These are phyloP conservation scores for Cynopterus sphinx DNA, from an alignment of 2,797 vertebrate genomes.

Conservation along the genomic window DNA sequence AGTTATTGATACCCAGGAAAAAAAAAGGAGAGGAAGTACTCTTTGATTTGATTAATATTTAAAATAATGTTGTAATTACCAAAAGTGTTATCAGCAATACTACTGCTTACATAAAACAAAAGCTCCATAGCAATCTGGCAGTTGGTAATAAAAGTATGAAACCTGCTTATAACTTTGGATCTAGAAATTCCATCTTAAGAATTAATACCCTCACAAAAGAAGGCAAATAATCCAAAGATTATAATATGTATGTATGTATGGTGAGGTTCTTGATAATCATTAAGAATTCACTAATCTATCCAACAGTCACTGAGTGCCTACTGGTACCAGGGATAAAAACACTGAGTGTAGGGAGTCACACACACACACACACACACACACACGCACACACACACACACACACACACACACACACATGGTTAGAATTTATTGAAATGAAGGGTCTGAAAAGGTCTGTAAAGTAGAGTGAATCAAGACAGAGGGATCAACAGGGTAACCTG, in stretches of 20 bases:
- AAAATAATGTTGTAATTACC: neutral
- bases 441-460: neutral
- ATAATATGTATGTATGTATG: neutral
- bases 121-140: neutral
- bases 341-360: neutral
- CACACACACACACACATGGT: neutral
- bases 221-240: neutral
- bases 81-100: neutral
- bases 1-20: neutral
- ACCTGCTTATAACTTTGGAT: constrained; percentile 7
- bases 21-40: neutral
- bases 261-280: neutral
- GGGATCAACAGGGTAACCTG: neutral
- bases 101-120: neutral
- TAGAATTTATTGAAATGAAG: neutral
- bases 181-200: neutral
- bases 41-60: constrained; percentile 7
- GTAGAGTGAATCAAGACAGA: neutral
- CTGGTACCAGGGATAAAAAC: neutral
- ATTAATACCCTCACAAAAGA: neutral
- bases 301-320: neutral
- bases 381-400: neutral
- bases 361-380: neutral
- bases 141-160: constrained; percentile 1
- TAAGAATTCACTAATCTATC: constrained; percentile 1